Conservation (phyloP, 2,113 vertebrate genomes). For the Chionis minor region DNA sequence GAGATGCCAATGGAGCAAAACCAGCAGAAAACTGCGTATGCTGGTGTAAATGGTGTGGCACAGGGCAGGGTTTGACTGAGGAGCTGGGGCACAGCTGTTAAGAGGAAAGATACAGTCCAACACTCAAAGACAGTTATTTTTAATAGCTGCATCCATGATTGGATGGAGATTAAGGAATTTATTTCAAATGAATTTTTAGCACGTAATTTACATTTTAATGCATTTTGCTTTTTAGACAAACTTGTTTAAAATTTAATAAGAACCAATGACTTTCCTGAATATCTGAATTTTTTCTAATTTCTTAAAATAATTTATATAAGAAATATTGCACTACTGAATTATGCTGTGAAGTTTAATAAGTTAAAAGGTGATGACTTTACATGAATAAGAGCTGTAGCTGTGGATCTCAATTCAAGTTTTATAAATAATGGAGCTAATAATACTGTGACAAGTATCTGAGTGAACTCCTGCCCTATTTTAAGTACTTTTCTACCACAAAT, state of each 20-base stretch:
- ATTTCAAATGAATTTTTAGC: neutral
- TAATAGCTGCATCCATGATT: neutral
- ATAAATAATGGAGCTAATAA: neutral
- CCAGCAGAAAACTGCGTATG: rapidly evolving
- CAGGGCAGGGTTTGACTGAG: rapidly evolving
- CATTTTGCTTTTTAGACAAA: neutral
- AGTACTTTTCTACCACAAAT: neutral
- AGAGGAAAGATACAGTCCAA: neutral
- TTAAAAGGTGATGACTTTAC: neutral
- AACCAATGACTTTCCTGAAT: neutral
- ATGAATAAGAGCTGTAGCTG: neutral
- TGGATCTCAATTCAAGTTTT: neutral
- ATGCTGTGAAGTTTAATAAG: neutral
- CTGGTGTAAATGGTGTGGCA: neutral
- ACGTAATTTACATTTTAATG: neutral
- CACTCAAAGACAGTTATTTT: neutral
- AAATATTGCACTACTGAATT: neutral
- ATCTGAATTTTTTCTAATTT: neutral
- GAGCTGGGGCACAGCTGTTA: neutral
- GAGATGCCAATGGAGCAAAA: neutral
- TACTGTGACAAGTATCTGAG: neutral
- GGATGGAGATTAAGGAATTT: neutral
- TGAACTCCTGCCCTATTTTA: neutral
- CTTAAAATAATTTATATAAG: neutral
- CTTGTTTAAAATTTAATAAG: neutral